A percentile compares a stretch with the other conserved stretches of the same genome.
Conservation (phyloP, 2,888 invertebrate species). For the Acleris holmiana region DNA sequence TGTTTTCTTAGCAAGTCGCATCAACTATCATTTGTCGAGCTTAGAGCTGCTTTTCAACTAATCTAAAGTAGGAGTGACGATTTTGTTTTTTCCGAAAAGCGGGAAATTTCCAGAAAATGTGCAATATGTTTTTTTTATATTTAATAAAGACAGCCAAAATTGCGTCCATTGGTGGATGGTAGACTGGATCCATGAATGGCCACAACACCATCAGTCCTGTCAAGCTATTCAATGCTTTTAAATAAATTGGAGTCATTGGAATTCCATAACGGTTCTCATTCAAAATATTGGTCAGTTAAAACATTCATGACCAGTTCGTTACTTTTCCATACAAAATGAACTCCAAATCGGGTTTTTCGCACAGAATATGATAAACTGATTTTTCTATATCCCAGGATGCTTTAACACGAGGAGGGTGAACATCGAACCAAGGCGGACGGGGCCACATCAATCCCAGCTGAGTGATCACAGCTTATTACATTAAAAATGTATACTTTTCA, state of each 20-base stretch:
- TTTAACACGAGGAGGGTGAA: conserved; percentile 2
- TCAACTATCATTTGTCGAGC: background rate
- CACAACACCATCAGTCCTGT: no score
- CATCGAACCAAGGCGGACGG: conserved; percentile 8
- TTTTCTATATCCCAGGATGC: conserved; percentile 1
- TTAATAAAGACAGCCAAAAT: no score
- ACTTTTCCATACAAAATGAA: no score
- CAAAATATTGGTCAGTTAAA: no score
- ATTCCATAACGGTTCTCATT: no score
- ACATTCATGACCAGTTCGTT: no score
- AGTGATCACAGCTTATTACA: conserved; percentile 38
- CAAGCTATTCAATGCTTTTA: no score
- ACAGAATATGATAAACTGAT: background rate
- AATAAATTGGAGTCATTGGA: no score
- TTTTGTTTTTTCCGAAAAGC: background rate
- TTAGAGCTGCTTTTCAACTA: background rate
- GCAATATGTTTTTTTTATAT: no score
- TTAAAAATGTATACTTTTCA: conserved; percentile 38
- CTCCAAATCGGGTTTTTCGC: no score
- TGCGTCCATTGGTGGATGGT: no score
- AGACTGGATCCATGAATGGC: no score
- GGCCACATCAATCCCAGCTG: conserved; percentile 27
- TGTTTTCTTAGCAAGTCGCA: background rate
- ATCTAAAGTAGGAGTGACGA: background rate
- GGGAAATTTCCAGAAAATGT: background rate